A percentile compares a stretch with the other conserved stretches of the same genome.
phyloP scores from a whole-genome alignment of 2,888 invertebrate species.

The Leucozona laternaria region DNA sequence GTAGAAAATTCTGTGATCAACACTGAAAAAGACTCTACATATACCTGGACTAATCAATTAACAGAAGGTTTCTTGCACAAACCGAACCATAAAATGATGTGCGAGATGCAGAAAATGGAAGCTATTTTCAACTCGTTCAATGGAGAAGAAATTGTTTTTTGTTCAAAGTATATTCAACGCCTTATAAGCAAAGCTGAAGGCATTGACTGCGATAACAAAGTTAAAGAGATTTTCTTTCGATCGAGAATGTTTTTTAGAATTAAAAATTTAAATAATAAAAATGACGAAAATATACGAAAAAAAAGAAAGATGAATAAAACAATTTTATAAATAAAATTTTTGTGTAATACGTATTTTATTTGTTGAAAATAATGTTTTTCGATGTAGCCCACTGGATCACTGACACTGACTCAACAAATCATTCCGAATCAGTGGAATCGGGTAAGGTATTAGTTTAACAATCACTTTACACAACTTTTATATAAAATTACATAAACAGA shows the following conservation, averaged over 20 bases:
- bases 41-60: background rate
- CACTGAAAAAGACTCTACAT: background rate
- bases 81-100: background rate
- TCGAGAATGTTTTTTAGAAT: no score
- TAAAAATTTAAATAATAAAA: background rate
- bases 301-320: background rate
- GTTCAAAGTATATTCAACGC: background rate
- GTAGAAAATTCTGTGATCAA: background rate
- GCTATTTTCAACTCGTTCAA: background rate
- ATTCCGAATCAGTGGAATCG: no score
- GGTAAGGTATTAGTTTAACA: no score
- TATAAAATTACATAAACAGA: no score
- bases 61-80: constrained; percentile 2
- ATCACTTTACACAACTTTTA: no score
- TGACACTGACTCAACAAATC: no score
- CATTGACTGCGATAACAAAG: background rate
- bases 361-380: no score
- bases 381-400: no score
- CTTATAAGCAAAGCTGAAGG: background rate
- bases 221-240: background rate
- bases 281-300: background rate
- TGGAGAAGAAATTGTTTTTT: background rate
- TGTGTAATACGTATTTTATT: no score
- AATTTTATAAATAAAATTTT: no score
- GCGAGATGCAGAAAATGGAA: constrained; percentile 9